Base-by-base conservation (phyloP, 1,140 invertebrate genomes). In the Leptinotarsa defecta region DNA sequence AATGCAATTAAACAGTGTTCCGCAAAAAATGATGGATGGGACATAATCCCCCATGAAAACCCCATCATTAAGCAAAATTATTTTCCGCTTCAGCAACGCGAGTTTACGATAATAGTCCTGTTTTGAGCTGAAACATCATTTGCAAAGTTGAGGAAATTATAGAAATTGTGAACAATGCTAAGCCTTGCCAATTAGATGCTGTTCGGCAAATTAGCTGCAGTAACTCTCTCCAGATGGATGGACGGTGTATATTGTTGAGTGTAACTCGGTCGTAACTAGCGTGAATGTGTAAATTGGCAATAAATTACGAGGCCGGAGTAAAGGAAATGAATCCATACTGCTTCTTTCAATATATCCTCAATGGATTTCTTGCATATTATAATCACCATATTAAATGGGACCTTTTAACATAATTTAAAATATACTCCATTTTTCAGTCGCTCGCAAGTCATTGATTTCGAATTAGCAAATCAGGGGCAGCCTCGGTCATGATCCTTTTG, bases 141-240 rank as follows among this genome's bases (percentile, higher is more conserved):
- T 63, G 70, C 57, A 62, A 72, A 72, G 19, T 72, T 62, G 57
- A 61, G 52, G 52, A 62, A 72, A 72, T 72, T 72, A 72, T 72
- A 72, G 70, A 72, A 70, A 72, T 69, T 62, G 70, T 62, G 70
- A 72, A 72, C 70, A 72, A 72, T 72, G 70, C 17, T 62, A 27
- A 72, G 57, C 70, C 20, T 15, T 62, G 70, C 49, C 57, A 72
- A 72, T 72, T 72, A 72, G 70, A n/a, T 72, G 70, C 34, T 27
- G 70, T 72, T 72, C 62, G 70, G n/a, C 19, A 72, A 72, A 72
- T 72, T 72, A 49, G 57, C 61, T 72, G 70, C 52, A 72, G 70
- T 72, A 72, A 62, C 57, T 72, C 52, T 72, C 68, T 48, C 15
- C 68, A 70, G 68, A 70, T 52, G 68, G 68, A 70, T 52, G 48